Conservation (phyloP, 1,140 invertebrate genomes). For the Nephila pilipes region DNA sequence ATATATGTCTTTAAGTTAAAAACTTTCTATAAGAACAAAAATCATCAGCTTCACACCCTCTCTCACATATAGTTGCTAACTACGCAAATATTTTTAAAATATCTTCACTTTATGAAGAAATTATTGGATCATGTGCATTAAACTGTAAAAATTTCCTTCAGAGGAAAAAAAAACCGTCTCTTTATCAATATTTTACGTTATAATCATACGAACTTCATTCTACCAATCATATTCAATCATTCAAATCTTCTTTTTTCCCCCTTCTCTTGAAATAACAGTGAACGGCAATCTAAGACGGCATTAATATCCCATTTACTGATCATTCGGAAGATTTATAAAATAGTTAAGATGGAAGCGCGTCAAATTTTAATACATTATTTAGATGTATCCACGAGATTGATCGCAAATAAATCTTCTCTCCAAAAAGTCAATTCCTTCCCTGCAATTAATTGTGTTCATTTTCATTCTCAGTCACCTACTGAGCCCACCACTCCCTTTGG, state of each 20-base stretch:
- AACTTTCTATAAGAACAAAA: too few species aligned
- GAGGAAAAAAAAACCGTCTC: not conserved
- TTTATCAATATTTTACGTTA: not conserved
- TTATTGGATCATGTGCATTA: too few species aligned
- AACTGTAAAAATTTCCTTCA: too few species aligned
- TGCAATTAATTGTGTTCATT: not conserved
- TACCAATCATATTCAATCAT: not conserved
- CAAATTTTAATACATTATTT: conserved; percentile 13
- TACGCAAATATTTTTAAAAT: too few species aligned
- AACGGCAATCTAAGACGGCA: not conserved
- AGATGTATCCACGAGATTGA: conserved; percentile 5
- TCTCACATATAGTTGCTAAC: too few species aligned
- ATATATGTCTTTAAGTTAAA: too few species aligned
- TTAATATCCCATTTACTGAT: not conserved
- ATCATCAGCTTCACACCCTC: too few species aligned
- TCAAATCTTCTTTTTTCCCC: not conserved
- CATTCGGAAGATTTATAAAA: not conserved
- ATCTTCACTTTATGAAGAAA: too few species aligned
- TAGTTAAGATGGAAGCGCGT: not conserved
- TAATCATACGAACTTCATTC: not conserved
- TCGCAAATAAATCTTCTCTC: not conserved
- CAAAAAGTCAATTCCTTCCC: not conserved
- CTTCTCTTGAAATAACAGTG: not conserved
- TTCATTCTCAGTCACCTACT: not conserved
- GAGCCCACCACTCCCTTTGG: conserved; percentile 19